Evolutionary conservation across 2,888 invertebrate genomes (phyloP), one percentile per base, ranked within the genome.

Genomic region (Xylota sylvarum): DNA sequence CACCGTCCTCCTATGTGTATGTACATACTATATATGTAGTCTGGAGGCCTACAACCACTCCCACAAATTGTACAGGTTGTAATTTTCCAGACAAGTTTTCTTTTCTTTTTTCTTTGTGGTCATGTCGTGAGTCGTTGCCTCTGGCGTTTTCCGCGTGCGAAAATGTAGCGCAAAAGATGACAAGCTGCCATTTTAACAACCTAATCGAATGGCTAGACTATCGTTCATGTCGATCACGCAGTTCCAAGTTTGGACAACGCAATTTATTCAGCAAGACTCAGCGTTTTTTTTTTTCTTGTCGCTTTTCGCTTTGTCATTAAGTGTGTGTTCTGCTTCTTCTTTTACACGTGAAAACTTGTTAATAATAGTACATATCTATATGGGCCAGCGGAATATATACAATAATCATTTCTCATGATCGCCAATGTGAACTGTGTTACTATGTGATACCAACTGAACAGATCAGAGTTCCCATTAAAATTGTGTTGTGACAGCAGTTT

Each of bases 381-480:
- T 3, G 23, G 23, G 23, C 23, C 23, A 7, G 17, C 4, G 30
- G 40, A 32, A 40, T 3, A 23, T 46, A 46, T 12, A 62, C 19
- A 62, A 30, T 50, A n/a, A 65, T 48, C 35, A 12, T 23, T 35
- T 69, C 67, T 37, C 67, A 40, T 55, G 67, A n/a, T 23, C 23
- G 23, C 37, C 5, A 5, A 32, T 48, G 72, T 27, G 58, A 76
- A 76, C 35, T 67, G 76, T 76, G 76, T 76, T 76, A 76, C 76
- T 48, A 76, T 67, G 76, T 76, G 76, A 76, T 56, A 48, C 40
- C 10, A n/a, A n/a, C 12, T n/a, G 65, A 48, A 48, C 35, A 48
- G 65, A 48, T 48, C 35, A 48, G 65, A 58, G 65, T 48, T 65
- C 67, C 46, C 35, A 76, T 58, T 48, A 35, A 19, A 10, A 52